These are phyloP conservation scores for Timema podura DNA, from an alignment of 2,888 invertebrate species.

Conservation along the genomic window DNA sequence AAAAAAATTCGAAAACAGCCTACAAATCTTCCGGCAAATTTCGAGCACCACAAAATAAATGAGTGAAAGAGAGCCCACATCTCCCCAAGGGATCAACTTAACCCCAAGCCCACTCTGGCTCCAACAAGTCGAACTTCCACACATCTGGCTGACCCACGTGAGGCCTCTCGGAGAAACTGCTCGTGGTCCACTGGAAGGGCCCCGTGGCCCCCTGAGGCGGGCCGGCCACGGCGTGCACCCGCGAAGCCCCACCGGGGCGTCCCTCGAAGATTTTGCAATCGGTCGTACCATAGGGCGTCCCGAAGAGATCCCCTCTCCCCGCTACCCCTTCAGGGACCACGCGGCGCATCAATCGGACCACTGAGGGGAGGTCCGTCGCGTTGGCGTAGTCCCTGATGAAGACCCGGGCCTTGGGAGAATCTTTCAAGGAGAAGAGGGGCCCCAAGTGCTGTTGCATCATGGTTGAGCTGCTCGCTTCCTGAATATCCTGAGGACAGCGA, in stretches of 20 bases:
- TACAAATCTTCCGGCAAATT: too few species aligned
- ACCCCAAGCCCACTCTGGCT: conserved; percentile 57
- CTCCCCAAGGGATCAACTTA: too few species aligned
- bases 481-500: conserved; percentile 42
- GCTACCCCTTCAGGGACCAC: conserved; percentile 52
- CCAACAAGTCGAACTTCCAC: conserved; percentile 63
- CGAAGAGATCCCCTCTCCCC: conserved; percentile 51
- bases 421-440: conserved; percentile 34
- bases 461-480: conserved; percentile 48
- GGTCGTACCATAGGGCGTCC: conserved; percentile 50
- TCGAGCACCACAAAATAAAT: too few species aligned
- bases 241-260: conserved; percentile 37
- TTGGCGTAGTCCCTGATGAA: conserved; percentile 53
- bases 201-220: conserved; percentile 41
- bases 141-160: conserved; percentile 71
- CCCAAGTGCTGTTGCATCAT: conserved; percentile 47
- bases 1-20: too few species aligned
- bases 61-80: too few species aligned
- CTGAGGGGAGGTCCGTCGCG: conserved; percentile 52
- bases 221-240: conserved; percentile 47
- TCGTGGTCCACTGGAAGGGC: conserved; percentile 73
- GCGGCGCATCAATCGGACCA: conserved; percentile 53
- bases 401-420: conserved; percentile 49
- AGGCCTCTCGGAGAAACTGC: conserved; percentile 55
- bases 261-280: conserved; percentile 54